A percentile compares a stretch with the other conserved stretches of the same genome.
These are phyloP conservation scores for Campylorhamphus procurvoides DNA, from an alignment of 2,113 vertebrate species.

Conservation along the genomic window DNA sequence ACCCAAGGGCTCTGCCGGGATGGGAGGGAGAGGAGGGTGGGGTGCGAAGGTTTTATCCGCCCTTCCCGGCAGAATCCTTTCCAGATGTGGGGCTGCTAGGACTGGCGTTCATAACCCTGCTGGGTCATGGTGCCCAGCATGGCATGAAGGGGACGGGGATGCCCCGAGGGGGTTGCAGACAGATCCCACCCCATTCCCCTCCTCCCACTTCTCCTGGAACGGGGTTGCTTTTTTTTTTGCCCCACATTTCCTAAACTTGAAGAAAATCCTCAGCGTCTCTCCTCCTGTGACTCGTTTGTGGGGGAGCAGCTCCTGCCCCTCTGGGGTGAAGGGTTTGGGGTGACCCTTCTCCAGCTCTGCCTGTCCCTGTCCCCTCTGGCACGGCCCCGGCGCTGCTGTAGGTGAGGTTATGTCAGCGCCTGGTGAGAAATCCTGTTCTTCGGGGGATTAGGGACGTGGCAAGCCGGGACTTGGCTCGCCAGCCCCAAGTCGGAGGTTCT, in stretches of 20 bases:
- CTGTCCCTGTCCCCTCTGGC: neutral
- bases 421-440: conserved; percentile 11
- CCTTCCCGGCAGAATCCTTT: neutral
- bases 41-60: neutral
- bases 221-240: too few species aligned
- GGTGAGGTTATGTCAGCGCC: neutral
- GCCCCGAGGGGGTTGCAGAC: too few species aligned
- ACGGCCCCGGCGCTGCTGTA: neutral
- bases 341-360: neutral
- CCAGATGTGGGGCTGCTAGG: conserved; percentile 1
- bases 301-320: fast-evolving
- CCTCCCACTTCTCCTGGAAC: neutral
- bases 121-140: neutral
- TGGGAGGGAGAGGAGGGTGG: neutral
- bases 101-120: neutral
- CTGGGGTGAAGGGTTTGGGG: neutral
- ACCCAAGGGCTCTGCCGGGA: neutral
- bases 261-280: neutral
- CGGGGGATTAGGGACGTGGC: conserved; percentile 7
- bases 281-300: neutral
- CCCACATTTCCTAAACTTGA: neutral
- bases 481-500: neutral
- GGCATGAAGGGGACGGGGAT: neutral
- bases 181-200: neutral
- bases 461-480: neutral